phyloP scores from a whole-genome alignment of 2,113 vertebrate species.

The Datnioides undecimradiatus region DNA sequence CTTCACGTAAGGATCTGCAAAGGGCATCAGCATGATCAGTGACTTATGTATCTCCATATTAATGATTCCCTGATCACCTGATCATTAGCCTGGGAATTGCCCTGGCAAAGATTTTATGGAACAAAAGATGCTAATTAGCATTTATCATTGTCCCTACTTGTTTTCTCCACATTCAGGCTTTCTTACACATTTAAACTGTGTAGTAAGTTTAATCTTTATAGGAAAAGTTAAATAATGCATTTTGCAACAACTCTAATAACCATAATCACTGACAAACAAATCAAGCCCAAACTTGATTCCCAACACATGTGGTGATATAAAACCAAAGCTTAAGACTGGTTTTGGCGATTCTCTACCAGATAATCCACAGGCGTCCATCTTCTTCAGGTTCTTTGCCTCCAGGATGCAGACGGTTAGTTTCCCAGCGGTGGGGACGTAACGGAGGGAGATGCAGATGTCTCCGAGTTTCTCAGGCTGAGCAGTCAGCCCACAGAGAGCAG shows the following conservation, averaged over 20 bases:
- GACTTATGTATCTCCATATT: neutral
- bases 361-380: conserved; percentile 98
- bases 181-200: too few relatives aligned
- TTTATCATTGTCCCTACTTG: too few relatives aligned
- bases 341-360: conserved; percentile 85
- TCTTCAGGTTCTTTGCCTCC: conserved; percentile 99
- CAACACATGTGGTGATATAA: too few relatives aligned
- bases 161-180: neutral
- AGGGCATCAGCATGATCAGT: conserved; percentile 10
- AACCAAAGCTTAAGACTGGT: neutral
- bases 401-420: conserved; percentile 98
- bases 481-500: conserved; percentile 8
- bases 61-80: neutral
- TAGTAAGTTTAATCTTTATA: too few relatives aligned
- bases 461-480: conserved; percentile 96
- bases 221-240: too few relatives aligned
- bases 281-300: neutral
- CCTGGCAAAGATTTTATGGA: neutral
- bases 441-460: conserved; percentile 97
- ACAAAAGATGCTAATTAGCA: too few relatives aligned
- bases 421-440: conserved; percentile 96
- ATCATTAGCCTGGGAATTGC: neutral
- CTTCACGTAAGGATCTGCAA: conserved; percentile 96
- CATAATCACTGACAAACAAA: neutral
- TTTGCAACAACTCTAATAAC: too few relatives aligned